Percentiles rank a stretch among this genome's conserved stretches.
phyloP scores from a whole-genome alignment of 2,797 vertebrate species.

The Fistularia tabacaria region DNA sequence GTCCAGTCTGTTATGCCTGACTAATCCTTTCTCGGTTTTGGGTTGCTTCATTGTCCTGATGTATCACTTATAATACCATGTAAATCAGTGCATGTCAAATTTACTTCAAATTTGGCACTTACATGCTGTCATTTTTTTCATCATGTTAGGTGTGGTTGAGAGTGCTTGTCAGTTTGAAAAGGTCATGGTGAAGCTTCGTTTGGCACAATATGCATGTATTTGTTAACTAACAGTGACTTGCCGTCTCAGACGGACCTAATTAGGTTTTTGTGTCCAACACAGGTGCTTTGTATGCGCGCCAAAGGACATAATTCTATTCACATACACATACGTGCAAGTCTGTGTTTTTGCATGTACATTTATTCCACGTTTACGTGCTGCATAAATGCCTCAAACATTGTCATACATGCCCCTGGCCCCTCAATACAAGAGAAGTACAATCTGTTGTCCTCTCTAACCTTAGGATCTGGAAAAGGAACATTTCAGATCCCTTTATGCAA shows the following conservation, averaged over 20 bases:
- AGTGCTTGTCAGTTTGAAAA: conserved; percentile 50
- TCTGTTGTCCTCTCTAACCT: conserved; percentile 43
- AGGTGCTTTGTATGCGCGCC: conserved; percentile 22
- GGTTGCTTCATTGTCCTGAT: conserved; percentile 12
- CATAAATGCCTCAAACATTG: conserved; percentile 23
- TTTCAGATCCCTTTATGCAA: conserved; percentile 47
- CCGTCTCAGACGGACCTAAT: conserved; percentile 25
- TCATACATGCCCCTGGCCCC: conserved; percentile 58
- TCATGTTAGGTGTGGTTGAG: conserved; percentile 27
- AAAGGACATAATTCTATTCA: conserved; percentile 10
- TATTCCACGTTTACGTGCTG: no score
- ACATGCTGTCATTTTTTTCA: conserved; percentile 21
- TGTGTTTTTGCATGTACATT: conserved; percentile 20
- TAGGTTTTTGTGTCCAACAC: conserved; percentile 29
- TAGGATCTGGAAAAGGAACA: conserved; percentile 61
- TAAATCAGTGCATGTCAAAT: conserved; percentile 28
- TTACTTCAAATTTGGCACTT: conserved; percentile 19
- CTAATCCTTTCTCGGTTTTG: conserved; percentile 2
- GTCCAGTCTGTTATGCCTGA: background rate
- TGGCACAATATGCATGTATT: conserved; percentile 8
- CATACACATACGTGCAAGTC: conserved; percentile 19
- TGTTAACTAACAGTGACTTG: conserved; percentile 13
- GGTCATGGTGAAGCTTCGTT: conserved; percentile 41
- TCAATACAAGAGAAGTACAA: conserved; percentile 52
- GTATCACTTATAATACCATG: conserved; percentile 5